These are phyloP conservation scores for Petrocephalus zakoni DNA, from an alignment of 2,113 vertebrate genomes.

Conservation along the genomic window DNA sequence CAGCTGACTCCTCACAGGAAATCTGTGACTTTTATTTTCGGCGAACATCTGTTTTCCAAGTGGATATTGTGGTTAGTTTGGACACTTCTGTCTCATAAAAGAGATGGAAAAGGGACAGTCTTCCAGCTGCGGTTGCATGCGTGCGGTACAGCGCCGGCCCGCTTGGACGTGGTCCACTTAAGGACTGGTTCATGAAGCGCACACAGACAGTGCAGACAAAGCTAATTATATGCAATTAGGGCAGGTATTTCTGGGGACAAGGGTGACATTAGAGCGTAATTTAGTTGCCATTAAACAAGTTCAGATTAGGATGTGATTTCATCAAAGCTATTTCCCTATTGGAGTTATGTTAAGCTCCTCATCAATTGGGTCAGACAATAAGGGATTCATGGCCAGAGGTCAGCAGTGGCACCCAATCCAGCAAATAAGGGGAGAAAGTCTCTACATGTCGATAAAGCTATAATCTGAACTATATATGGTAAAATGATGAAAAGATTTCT, in stretches of 20 bases:
- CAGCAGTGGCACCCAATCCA: neutral
- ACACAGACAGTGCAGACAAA: neutral
- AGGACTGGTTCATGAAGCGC: neutral
- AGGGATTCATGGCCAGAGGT: neutral
- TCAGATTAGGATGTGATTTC: neutral
- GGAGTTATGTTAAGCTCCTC: neutral
- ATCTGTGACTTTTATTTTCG: neutral
- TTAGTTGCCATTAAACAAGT: slow-evolving; percentile 1
- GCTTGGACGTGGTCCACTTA: neutral
- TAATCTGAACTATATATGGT: neutral
- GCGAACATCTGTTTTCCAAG: slow-evolving; percentile 12
- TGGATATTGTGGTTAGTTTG: neutral
- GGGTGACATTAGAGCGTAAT: neutral
- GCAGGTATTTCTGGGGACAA: neutral
- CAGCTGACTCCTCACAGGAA: neutral
- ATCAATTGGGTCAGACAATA: neutral
- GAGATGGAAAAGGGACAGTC: neutral
- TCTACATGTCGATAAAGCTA: neutral
- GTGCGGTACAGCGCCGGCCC: neutral
- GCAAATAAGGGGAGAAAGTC: neutral
- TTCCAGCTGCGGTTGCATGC: neutral
- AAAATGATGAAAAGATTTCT: neutral
- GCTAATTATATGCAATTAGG: neutral
- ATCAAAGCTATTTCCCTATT: neutral
- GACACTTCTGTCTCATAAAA: neutral